These are phyloP conservation scores for Ceyx melanurus DNA, from an alignment of 2,113 vertebrate genomes.

Conservation along the genomic window DNA sequence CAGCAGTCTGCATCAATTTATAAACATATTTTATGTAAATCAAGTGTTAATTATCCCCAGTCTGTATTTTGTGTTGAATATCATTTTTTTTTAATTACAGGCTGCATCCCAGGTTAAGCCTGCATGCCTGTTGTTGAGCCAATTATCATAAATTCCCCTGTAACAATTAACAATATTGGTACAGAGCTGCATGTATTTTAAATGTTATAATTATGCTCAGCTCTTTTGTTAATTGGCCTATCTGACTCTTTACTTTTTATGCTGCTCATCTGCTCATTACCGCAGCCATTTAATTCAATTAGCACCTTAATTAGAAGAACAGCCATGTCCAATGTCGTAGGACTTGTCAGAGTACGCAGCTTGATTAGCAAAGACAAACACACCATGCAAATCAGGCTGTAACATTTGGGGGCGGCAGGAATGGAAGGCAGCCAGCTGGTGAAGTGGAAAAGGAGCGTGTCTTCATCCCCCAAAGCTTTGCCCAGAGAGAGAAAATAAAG, in stretches of 20 bases:
- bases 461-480: conserved; percentile 73
- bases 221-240: conserved; percentile 99
- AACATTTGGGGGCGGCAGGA: conserved; percentile 76
- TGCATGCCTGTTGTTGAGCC: conserved; percentile 87
- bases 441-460: conserved; percentile 70
- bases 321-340: conserved; percentile 87
- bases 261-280: conserved; percentile 96
- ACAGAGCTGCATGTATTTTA: conserved; percentile 88
- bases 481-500: conserved; percentile 65
- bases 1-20: conserved; percentile 4
- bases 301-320: conserved; percentile 97
- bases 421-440: conserved; percentile 77
- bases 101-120: conserved; percentile 75
- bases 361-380: conserved; percentile 96
- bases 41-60: conserved; percentile 82
- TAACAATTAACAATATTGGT: conserved; percentile 96
- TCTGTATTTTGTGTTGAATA: conserved; percentile 77
- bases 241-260: conserved; percentile 99
- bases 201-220: conserved; percentile 98
- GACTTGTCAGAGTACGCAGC: conserved; percentile 84
- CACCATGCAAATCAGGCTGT: conserved; percentile 81
- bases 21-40: conserved; percentile 80
- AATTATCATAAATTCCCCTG: conserved; percentile 99
- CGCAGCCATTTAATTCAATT: conserved; percentile 99
- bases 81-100: conserved; percentile 85